Conservation (phyloP, 1,140 invertebrate species). For the Aphis gossypii region DNA sequence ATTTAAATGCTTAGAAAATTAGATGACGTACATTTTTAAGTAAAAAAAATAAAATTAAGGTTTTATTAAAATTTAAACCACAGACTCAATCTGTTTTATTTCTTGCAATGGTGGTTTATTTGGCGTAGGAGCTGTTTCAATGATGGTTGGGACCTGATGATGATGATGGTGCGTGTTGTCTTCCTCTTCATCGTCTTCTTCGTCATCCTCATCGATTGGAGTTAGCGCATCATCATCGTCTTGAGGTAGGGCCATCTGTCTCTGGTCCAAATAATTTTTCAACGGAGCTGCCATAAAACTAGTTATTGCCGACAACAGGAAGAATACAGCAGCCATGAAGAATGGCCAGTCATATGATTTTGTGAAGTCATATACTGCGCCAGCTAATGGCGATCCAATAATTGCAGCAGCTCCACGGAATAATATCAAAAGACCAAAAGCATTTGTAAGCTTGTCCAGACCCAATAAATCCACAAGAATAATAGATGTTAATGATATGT, state of each 20-base stretch:
- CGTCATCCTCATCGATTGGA: constrained; percentile 81
- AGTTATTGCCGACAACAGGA: constrained; percentile 83
- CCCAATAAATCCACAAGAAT: constrained; percentile 95
- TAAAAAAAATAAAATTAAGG: constrained; percentile 34
- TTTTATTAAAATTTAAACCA: constrained; percentile 66
- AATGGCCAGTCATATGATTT: constrained; percentile 87
- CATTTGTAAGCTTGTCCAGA: constrained; percentile 93
- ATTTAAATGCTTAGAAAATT: constrained; percentile 50
- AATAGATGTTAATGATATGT: constrained; percentile 97
- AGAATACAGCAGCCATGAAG: constrained; percentile 88
- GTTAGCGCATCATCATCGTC: constrained; percentile 74
- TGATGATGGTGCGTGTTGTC: constrained; percentile 70
- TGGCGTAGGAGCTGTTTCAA: constrained; percentile 72
- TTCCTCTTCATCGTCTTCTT: constrained; percentile 72
- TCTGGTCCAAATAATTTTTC: constrained; percentile 66
- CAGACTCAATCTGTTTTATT: constrained; percentile 74
- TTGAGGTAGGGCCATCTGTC: constrained; percentile 66
- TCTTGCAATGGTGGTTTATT: constrained; percentile 65
- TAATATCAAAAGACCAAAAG: constrained; percentile 93
- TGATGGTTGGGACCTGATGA: constrained; percentile 69
- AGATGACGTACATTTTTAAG: constrained; percentile 24
- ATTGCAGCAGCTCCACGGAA: constrained; percentile 93
- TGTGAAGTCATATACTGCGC: constrained; percentile 87
- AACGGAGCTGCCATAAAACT: constrained; percentile 84
- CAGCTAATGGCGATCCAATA: constrained; percentile 81